phyloP scores from a whole-genome alignment of 2,797 vertebrate species.

The Characodon lateralis region DNA sequence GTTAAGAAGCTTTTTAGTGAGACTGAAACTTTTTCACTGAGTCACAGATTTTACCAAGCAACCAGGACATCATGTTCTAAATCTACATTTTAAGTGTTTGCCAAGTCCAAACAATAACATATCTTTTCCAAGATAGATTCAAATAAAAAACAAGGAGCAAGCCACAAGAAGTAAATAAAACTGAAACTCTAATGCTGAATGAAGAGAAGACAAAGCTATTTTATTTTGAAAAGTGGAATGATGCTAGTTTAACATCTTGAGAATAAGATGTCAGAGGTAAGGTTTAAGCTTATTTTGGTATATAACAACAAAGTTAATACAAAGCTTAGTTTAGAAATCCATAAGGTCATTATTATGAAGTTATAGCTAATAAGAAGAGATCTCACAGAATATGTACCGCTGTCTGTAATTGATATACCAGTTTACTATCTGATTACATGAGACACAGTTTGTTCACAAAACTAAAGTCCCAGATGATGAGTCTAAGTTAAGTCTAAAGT shows the following conservation, averaged over 20 bases:
- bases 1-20: too few relatives aligned
- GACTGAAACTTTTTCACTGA: too few relatives aligned
- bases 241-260: not conserved
- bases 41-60: not conserved
- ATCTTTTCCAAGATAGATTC: not conserved
- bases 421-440: not conserved
- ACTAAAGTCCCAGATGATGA: not conserved
- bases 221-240: too few relatives aligned
- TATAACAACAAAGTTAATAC: not conserved
- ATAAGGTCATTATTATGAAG: not conserved
- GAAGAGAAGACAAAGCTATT: not conserved
- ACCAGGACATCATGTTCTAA: not conserved
- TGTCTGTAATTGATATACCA: not conserved
- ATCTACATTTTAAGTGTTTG: not conserved
- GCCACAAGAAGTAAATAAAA: not conserved
- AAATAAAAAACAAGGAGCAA: not conserved
- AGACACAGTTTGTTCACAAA: not conserved
- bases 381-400: not conserved
- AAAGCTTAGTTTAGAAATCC: not conserved
- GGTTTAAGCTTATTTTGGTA: not conserved
- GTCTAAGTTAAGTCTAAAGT: not conserved
- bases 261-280: not conserved
- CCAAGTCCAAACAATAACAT: not conserved
- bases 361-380: too few relatives aligned
- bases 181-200: not conserved